phyloP scores from a whole-genome alignment of 1,140 invertebrate genomes.

The Dendroctonus valens region DNA sequence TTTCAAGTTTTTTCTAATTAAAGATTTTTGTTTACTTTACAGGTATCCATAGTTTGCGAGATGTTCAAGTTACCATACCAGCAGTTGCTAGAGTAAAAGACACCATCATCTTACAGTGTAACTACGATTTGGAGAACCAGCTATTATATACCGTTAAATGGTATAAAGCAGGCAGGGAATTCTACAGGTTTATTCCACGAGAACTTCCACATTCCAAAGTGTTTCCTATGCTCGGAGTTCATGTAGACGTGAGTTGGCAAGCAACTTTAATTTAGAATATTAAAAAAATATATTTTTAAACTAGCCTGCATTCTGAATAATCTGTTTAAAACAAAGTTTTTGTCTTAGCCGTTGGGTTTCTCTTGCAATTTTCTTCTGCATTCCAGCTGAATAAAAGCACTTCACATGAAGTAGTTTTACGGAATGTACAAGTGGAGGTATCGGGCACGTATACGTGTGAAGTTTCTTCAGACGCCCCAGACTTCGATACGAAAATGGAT shows the following conservation, averaged over 20 bases:
- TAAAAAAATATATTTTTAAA: background rate
- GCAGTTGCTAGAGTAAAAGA: conserved; percentile 38
- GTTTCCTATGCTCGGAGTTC: conserved; percentile 60
- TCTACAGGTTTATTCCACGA: conserved; percentile 73
- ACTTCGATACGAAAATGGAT: conserved; percentile 65
- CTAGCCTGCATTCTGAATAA: no score
- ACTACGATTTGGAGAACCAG: conserved; percentile 76
- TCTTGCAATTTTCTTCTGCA: conserved; percentile 2
- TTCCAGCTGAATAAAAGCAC: conserved; percentile 60
- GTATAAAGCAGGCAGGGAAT: conserved; percentile 75
- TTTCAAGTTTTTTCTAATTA: no score
- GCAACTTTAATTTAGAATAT: background rate
- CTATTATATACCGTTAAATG: conserved; percentile 77
- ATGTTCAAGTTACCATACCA: conserved; percentile 16
- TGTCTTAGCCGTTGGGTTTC: no score
- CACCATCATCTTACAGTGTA: conserved; percentile 70
- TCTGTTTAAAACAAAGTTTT: no score
- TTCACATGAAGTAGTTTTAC: conserved; percentile 63
- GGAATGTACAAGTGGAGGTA: conserved; percentile 64
- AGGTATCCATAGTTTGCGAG: conserved; percentile 6
- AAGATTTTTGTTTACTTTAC: background rate
- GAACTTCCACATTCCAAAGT: conserved; percentile 68
- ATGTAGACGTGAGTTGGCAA: conserved; percentile 66
- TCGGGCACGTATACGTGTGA: conserved; percentile 72
- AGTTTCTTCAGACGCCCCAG: conserved; percentile 70